Conservation (phyloP, 1,140 invertebrate species). For the Globodera rostochiensis region DNA sequence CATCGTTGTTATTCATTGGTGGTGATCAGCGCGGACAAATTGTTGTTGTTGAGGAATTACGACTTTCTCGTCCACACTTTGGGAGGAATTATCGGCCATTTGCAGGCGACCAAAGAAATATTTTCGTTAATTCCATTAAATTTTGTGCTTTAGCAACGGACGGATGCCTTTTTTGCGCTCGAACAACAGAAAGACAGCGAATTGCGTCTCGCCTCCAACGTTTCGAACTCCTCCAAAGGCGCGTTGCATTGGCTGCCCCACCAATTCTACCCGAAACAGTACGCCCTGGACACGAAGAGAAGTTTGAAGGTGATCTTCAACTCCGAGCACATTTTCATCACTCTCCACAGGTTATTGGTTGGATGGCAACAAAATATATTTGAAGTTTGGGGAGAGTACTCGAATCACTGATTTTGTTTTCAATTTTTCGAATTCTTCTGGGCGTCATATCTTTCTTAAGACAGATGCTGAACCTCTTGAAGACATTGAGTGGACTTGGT, state of each 20-base stretch:
- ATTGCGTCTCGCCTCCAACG: constrained; percentile 38
- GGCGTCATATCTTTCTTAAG: constrained; percentile 8
- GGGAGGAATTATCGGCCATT: constrained; percentile 33
- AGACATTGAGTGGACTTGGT: constrained; percentile 42
- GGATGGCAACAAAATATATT: not conserved
- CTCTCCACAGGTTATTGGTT: constrained; percentile 38
- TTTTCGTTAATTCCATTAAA: constrained; percentile 6
- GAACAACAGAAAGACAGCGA: constrained; percentile 41
- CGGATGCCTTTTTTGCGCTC: constrained; percentile 30
- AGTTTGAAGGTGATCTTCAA: constrained; percentile 44
- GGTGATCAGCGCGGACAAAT: constrained; percentile 41
- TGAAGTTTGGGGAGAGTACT: not conserved
- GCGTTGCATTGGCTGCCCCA: constrained; percentile 36
- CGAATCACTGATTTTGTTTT: not conserved
- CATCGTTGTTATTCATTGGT: constrained; percentile 47
- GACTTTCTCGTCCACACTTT: constrained; percentile 44
- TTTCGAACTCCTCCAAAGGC: constrained; percentile 12
- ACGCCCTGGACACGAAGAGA: constrained; percentile 39
- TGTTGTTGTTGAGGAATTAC: constrained; percentile 47
- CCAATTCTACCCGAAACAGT: constrained; percentile 43
- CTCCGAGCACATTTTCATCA: constrained; percentile 37
- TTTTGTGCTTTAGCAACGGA: constrained; percentile 26
- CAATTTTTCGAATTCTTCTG: not conserved
- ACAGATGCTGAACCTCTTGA: constrained; percentile 46
- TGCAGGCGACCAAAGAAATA: constrained; percentile 32